Evolutionary conservation across 2,888 invertebrate species (phyloP).

Genomic region (Ochropacha duplaris): DNA sequence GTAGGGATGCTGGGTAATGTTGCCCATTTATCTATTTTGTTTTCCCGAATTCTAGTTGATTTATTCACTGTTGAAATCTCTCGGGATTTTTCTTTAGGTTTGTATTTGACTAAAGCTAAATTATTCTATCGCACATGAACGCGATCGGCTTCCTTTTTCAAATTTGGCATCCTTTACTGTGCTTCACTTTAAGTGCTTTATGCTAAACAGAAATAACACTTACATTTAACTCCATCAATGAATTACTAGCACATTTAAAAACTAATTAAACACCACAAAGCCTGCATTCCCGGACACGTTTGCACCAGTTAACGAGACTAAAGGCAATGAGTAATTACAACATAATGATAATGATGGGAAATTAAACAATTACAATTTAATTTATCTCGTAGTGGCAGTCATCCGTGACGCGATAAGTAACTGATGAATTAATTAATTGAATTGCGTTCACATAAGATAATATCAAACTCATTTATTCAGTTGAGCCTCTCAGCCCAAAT

Average conservation of each 20-base stretch:
- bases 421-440: neutral
- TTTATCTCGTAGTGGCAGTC: neutral
- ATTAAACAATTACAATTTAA: neutral
- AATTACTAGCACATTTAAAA: neutral
- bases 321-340: neutral
- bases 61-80: neutral
- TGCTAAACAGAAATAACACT: no score
- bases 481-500: no score
- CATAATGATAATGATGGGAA: neutral
- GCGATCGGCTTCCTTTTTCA: no score
- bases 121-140: no score
- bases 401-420: neutral
- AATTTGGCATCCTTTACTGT: no score
- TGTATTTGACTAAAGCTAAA: neutral
- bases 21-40: constrained; percentile 1
- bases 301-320: neutral
- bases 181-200: no score
- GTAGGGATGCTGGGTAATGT: neutral
- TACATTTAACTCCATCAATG: neutral
- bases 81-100: neutral
- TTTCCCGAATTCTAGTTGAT: neutral
- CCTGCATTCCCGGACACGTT: neutral
- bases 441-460: neutral
- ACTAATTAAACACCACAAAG: neutral
- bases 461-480: no score